Evolutionary conservation across 2,888 invertebrate genomes (phyloP).

Genomic region (Drosophila multiciliata): DNA sequence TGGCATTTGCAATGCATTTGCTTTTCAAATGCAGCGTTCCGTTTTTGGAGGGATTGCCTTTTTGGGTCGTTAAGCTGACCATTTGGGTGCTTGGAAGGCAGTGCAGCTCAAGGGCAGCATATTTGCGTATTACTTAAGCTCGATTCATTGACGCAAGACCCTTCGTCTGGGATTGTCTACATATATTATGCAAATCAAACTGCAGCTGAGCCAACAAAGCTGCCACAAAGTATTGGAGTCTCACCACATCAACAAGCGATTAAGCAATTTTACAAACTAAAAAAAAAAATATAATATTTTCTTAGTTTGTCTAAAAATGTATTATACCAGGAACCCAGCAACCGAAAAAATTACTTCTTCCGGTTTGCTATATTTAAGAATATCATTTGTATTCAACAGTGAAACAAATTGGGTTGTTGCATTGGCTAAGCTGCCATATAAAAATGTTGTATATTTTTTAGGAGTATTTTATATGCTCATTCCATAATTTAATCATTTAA

Average conservation of each 20-base stretch:
- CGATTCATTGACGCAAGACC: constrained; percentile 51
- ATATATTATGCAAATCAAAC: background rate
- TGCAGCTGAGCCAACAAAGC: constrained; percentile 10
- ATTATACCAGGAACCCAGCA: background rate
- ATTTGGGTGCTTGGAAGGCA: constrained; percentile 37
- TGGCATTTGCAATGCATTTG: constrained; percentile 16
- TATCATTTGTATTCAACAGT: background rate
- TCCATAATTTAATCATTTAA: too few species aligned
- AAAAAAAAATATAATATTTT: too few species aligned
- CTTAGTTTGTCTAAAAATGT: background rate
- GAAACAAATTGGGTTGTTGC: background rate
- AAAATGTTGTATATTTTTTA: background rate
- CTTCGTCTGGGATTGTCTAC: constrained; percentile 6
- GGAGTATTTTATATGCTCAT: background rate
- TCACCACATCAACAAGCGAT: background rate
- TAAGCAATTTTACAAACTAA: background rate
- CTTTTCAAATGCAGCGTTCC: constrained; percentile 60
- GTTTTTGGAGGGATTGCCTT: constrained; percentile 29
- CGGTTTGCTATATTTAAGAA: background rate
- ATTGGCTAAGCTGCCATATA: background rate
- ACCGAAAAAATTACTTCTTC: background rate
- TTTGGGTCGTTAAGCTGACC: constrained; percentile 26
- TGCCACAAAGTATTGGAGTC: background rate
- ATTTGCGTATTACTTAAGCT: constrained; percentile 50
- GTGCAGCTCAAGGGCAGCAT: constrained; percentile 60